phyloP scores from a whole-genome alignment of 2,797 vertebrate species.

The Natrix natrix region DNA sequence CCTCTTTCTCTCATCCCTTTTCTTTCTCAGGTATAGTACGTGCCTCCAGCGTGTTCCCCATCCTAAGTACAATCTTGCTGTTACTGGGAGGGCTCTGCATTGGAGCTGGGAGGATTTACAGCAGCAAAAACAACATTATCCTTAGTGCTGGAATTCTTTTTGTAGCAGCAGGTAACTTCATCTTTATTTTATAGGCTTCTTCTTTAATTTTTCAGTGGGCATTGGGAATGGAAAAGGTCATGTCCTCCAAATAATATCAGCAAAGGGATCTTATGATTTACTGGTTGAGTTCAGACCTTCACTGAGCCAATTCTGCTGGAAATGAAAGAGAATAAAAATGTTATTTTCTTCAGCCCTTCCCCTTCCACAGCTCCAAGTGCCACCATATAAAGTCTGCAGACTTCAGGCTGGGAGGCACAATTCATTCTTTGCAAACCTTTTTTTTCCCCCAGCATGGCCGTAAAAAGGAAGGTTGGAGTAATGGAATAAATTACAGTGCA shows the following conservation, averaged over 20 bases:
- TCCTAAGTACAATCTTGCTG: conserved; percentile 90
- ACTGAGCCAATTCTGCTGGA: neutral
- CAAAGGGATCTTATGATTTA: neutral
- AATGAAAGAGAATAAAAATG: too few relatives aligned
- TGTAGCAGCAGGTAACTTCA: conserved; percentile 87
- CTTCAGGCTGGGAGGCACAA: neutral
- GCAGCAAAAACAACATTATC: conserved; percentile 89
- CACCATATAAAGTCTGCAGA: neutral
- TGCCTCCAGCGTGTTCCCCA: conserved; percentile 93
- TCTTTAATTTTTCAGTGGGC: neutral
- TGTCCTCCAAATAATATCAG: neutral
- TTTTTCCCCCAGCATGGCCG: neutral
- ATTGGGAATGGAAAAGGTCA: neutral
- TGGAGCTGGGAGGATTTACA: conserved; percentile 86
- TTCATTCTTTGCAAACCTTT: neutral
- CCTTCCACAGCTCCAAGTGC: neutral
- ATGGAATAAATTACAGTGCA: neutral
- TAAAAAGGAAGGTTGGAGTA: neutral
- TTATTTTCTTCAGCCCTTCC: neutral
- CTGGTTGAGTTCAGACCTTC: neutral
- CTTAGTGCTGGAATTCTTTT: conserved; percentile 95
- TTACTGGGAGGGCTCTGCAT: conserved; percentile 91
- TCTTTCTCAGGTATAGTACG: conserved; percentile 84
- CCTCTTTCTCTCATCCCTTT: neutral
- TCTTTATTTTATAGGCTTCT: neutral